Base-by-base conservation (phyloP, 2,888 invertebrate species). In the Aphodius granarius region DNA sequence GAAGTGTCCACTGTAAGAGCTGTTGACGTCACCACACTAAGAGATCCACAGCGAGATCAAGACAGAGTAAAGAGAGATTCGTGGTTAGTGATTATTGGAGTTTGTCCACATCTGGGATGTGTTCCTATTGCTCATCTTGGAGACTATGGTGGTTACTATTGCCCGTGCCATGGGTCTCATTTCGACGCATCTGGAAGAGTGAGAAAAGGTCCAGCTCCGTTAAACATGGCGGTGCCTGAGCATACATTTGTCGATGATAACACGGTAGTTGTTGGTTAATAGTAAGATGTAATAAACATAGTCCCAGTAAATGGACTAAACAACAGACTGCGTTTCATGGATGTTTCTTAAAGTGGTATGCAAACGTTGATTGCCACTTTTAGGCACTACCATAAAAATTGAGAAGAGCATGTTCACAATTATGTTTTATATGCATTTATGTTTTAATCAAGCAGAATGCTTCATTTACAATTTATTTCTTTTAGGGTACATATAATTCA, bases 121-220 rank as follows among this genome's bases (percentile, higher is more conserved):
- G 92, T 96, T 62, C 96, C 96, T 1, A 91, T 96, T 73, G 90
- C 94, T 0, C 90, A 90, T 79, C 85, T 89, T 3, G 92, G 92
- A 4, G 92, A 94, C 75, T 94, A 87, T 83, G 81, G 84, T 0
- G 93, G 93, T 15, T 95, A 91, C 88, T 95, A 93, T 84, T 95
- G 95, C 81, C 95, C 95, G 0, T 95, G 95, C 84, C 95, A 95
- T 83, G 95, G 95, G 1, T 94, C 94, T 75, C 95, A 95, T 85
- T 95, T 92, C 83, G 95, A 95, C 83, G 92, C 90, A 20, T 88
- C 94, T 2, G 95, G 94, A 3, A 89, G 95, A 79, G 89, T 92
- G 76, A 89, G 95, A 64, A 94, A 93, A 86, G 94, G 94, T 0
- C 94, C 94, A 0, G 94, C 94, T 1, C 93, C 94, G 0, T 85